phyloP scores from a whole-genome alignment of 2,797 vertebrate genomes.

The Chlorospingus flavigularis region DNA sequence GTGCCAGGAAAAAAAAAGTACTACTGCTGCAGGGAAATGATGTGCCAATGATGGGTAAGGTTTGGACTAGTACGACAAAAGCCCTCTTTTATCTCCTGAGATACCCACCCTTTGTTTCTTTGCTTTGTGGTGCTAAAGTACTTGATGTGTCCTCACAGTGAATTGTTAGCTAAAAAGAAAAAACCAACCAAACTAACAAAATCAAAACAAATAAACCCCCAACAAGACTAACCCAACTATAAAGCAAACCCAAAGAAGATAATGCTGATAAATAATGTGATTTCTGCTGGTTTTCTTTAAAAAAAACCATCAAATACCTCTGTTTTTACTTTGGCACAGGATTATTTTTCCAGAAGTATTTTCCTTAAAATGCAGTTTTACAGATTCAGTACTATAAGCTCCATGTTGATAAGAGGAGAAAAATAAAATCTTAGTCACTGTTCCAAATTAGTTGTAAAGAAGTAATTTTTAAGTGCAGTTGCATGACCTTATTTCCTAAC shows the following conservation, averaged over 20 bases:
- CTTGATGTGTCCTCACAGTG: not conserved
- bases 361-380: not conserved
- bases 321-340: not conserved
- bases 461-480: not conserved
- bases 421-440: not conserved
- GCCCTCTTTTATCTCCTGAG: not conserved
- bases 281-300: not conserved
- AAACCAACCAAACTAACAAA: not conserved
- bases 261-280: not conserved
- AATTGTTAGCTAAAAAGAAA: not conserved
- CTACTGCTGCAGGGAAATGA: not conserved
- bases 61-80: not conserved
- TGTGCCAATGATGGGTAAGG: not conserved
- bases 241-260: not conserved
- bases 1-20: not conserved
- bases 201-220: not conserved
- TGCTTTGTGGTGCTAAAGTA: not conserved
- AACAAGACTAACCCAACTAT: not conserved
- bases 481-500: not conserved
- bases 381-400: not conserved
- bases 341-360: not conserved
- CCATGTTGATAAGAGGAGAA: not conserved
- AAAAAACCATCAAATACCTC: not conserved
- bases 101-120: not conserved
- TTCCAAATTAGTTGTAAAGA: not conserved